Evolutionary conservation across 2,113 vertebrate species (phyloP).

Genomic region (Bungarus multicinctus): DNA sequence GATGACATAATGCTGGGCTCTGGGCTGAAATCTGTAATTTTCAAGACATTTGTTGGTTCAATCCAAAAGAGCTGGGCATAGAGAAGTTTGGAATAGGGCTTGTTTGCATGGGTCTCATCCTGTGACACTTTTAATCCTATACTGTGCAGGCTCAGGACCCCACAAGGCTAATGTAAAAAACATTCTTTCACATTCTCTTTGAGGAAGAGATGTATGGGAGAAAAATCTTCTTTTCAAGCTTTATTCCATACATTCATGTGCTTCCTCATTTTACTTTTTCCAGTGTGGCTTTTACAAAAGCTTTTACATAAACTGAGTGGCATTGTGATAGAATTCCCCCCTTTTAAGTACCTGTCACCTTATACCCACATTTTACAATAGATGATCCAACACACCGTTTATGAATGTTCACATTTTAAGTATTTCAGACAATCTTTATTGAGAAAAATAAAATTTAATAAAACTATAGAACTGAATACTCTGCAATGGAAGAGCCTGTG

Average conservation of each 20-base stretch:
- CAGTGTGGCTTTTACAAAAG: background rate
- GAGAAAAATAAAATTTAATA: background rate
- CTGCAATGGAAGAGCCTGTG: background rate
- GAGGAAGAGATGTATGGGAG: background rate
- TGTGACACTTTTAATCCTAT: background rate
- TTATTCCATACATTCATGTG: background rate
- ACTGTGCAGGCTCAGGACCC: background rate
- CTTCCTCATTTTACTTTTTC: background rate
- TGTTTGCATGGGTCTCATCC: background rate
- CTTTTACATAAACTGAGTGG: background rate
- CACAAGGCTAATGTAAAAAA: background rate
- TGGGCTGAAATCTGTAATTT: background rate
- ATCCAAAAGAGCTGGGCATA: background rate
- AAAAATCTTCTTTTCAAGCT: background rate
- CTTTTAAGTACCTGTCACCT: background rate
- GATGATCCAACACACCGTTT: background rate
- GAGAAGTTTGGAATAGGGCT: background rate
- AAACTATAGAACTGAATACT: background rate
- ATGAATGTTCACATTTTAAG: background rate
- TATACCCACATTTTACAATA: background rate
- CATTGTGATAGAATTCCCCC: background rate
- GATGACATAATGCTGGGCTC: background rate
- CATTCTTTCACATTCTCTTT: background rate
- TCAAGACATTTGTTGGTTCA: background rate
- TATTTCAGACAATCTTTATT: background rate